Evolutionary conservation across 2,888 invertebrate genomes (phyloP).

Genomic region (Tortrix viridana): DNA sequence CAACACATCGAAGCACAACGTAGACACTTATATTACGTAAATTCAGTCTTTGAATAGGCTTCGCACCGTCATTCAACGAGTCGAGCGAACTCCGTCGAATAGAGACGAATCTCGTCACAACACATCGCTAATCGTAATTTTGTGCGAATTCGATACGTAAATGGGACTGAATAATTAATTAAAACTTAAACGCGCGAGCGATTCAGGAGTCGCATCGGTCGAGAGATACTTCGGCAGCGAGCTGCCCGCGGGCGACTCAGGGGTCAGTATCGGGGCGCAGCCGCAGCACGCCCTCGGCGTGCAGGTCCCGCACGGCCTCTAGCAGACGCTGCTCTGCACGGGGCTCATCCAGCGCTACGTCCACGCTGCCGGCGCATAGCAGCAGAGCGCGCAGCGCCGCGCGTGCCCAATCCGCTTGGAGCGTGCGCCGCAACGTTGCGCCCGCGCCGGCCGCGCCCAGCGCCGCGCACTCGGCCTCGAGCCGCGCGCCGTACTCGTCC

Average conservation of each 20-base stretch:
- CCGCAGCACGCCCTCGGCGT: conserved; percentile 87
- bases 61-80: conserved; percentile 51
- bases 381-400: conserved; percentile 90
- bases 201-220: conserved; percentile 62
- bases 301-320: conserved; percentile 89
- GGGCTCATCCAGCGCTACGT: conserved; percentile 90
- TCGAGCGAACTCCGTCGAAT: conserved; percentile 50
- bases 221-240: conserved; percentile 19
- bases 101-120: conserved; percentile 47
- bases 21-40: conserved; percentile 62
- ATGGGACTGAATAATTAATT: conserved; percentile 54
- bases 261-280: conserved; percentile 74
- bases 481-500: conserved; percentile 87
- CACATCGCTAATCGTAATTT: conserved; percentile 55
- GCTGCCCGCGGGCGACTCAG: conserved; percentile 49
- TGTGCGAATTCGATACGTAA: conserved; percentile 59
- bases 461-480: conserved; percentile 84
- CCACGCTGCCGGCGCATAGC: conserved; percentile 91
- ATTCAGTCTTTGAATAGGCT: conserved; percentile 82
- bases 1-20: conserved; percentile 58
- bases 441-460: conserved; percentile 85
- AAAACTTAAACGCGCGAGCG: conserved; percentile 34
- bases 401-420: conserved; percentile 85
- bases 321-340: conserved; percentile 90
- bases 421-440: conserved; percentile 76